A percentile compares a stretch with the other conserved stretches of the same genome.
phyloP scores from a whole-genome alignment of 2,113 vertebrate genomes.

The Rattus rattus region DNA sequence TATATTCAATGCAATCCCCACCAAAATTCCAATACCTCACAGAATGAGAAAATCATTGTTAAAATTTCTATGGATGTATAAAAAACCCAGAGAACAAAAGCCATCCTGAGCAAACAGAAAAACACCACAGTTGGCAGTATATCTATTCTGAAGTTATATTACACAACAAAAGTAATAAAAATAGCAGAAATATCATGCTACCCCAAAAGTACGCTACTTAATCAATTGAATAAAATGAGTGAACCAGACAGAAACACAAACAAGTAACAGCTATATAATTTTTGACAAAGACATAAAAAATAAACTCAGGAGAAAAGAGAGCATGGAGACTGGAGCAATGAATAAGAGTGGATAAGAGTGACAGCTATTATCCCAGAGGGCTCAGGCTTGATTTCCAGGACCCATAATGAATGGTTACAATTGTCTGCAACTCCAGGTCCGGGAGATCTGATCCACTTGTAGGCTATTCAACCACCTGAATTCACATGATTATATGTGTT shows the following conservation, averaged over 20 bases:
- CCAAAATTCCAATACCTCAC: neutral
- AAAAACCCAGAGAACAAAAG: neutral
- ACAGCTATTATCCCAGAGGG: no score
- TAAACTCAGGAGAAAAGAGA: neutral
- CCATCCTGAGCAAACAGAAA: neutral
- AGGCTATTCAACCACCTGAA: no score
- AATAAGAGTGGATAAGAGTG: no score
- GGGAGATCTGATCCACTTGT: no score
- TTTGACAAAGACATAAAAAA: neutral
- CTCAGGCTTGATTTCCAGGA: no score
- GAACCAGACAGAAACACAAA: neutral
- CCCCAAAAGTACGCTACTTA: neutral
- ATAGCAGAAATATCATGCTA: neutral
- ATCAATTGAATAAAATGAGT: neutral
- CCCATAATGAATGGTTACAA: no score
- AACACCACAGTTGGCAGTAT: neutral
- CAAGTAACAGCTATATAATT: neutral
- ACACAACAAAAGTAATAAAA: neutral
- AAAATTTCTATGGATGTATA: neutral
- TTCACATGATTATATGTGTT: no score
- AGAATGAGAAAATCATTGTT: neutral
- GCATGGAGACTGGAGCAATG: neutral
- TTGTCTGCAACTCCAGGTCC: no score
- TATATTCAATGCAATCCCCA: neutral
- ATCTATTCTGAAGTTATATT: neutral